Percentiles rank a stretch among this genome's conserved stretches.
Conservation (phyloP, 1,140 invertebrate genomes). For the Nylanderia fulva region DNA sequence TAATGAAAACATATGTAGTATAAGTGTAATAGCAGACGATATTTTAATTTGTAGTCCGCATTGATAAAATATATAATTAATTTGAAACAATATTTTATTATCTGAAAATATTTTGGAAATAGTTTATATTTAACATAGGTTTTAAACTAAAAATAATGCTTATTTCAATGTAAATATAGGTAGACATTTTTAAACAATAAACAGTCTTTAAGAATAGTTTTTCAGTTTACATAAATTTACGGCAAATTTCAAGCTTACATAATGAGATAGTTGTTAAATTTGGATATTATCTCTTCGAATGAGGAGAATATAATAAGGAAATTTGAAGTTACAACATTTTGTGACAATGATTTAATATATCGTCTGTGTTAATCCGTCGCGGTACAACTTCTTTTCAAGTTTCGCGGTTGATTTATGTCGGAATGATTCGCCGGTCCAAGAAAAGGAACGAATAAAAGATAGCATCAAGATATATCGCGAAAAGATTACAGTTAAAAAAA, state of each 20-base stretch:
- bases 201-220: no score
- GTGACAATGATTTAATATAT: slow-evolving; percentile 24
- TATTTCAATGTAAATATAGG: not conserved
- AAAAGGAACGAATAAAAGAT: not conserved
- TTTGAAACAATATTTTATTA: slow-evolving; percentile 2
- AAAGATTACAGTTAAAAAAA: slow-evolving; percentile 50
- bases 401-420: slow-evolving; percentile 41
- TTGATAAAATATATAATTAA: not conserved
- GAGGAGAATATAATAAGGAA: slow-evolving; percentile 2
- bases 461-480: slow-evolving; percentile 2
- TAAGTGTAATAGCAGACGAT: not conserved
- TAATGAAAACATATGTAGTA: not conserved
- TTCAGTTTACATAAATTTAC: not conserved
- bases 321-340: not conserved
- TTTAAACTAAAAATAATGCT: not conserved
- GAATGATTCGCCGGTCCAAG: not conserved
- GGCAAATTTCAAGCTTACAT: no score
- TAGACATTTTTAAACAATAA: no score
- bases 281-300: slow-evolving; percentile 20
- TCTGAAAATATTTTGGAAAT: slow-evolving; percentile 9
- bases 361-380: slow-evolving; percentile 19
- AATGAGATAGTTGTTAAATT: slow-evolving; percentile 4
- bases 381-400: not conserved
- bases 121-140: not conserved
- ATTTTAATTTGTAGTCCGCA: slow-evolving; percentile 3